These are phyloP conservation scores for Cephus pygmeus DNA, from an alignment of 2,888 invertebrate species.

Conservation along the genomic window DNA sequence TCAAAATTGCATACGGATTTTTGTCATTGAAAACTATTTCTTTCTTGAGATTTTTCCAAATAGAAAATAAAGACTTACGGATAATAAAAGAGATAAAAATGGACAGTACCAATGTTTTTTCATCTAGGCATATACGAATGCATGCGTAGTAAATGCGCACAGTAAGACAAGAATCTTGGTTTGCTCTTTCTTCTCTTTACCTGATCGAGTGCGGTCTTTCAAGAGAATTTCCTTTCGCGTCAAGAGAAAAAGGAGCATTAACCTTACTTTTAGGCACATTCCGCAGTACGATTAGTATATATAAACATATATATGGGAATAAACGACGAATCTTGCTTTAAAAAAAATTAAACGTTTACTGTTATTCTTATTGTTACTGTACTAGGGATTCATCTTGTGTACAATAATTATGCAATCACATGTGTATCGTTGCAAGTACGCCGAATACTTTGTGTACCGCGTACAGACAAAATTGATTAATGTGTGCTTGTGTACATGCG, in stretches of 20 bases:
- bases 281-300: conserved; percentile 13
- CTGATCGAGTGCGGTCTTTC: not conserved
- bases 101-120: conserved; percentile 3
- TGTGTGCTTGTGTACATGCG: not conserved
- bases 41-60: not conserved
- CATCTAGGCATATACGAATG: conserved; percentile 2
- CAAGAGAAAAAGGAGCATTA: not conserved
- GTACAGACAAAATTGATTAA: not conserved
- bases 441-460: not conserved
- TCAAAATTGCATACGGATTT: not conserved
- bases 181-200: conserved; percentile 4
- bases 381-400: not conserved
- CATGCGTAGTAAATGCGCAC: conserved; percentile 31
- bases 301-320: conserved; percentile 17
- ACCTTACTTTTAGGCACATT: not conserved
- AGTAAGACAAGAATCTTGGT: conserved; percentile 24
- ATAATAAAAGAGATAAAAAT: conserved; percentile 18
- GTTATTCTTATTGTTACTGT: not conserved
- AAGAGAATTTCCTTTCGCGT: not conserved
- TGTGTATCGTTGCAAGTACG: not conserved
- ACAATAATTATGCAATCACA: not conserved
- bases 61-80: not conserved
- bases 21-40: not conserved
- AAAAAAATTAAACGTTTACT: not conserved
- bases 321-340: not conserved